Percentiles rank a stretch among this genome's conserved stretches.
Evolutionary conservation across 1,140 invertebrate species (phyloP).

Genomic region (Liolophura sinensis): DNA sequence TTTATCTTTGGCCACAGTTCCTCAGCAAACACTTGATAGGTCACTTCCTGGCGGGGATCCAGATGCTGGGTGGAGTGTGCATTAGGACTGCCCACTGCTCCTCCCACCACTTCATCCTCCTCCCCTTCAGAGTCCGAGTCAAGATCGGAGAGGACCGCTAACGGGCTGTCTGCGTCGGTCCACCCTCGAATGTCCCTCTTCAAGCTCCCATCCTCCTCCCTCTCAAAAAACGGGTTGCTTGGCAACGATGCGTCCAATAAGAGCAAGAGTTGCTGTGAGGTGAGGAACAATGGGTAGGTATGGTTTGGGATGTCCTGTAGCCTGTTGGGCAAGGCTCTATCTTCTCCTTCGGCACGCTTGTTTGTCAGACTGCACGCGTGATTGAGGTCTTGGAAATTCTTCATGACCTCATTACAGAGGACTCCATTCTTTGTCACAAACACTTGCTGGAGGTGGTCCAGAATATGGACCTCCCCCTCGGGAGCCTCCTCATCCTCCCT

Average conservation of each 20-base stretch:
- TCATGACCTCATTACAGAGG: conserved; percentile 48
- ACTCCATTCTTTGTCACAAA: conserved; percentile 52
- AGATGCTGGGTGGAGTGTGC: conserved; percentile 1
- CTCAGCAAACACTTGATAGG: conserved; percentile 45
- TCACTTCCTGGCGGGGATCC: conserved; percentile 38
- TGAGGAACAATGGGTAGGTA: conserved; percentile 41
- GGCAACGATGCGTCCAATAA: conserved; percentile 41
- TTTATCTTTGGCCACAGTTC: conserved; percentile 43
- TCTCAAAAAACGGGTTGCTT: conserved; percentile 33
- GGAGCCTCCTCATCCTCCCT: not conserved
- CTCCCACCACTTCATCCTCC: conserved; percentile 8
- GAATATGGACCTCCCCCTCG: not conserved
- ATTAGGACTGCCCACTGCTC: no score
- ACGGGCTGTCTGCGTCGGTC: conserved; percentile 32
- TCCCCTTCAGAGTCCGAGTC: conserved; percentile 21
- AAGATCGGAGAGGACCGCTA: conserved; percentile 29
- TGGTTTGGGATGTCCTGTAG: conserved; percentile 31
- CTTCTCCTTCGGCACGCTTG: conserved; percentile 22
- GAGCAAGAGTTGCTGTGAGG: conserved; percentile 36
- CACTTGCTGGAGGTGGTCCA: conserved; percentile 35
- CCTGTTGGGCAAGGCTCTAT: conserved; percentile 26
- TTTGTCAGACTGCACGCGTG: conserved; percentile 27
- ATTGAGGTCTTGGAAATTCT: conserved; percentile 45
- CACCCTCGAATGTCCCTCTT: conserved; percentile 33
- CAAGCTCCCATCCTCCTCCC: conserved; percentile 37